These are phyloP conservation scores for Scotopteryx bipunctaria DNA, from an alignment of 2,888 invertebrate species.

Conservation along the genomic window DNA sequence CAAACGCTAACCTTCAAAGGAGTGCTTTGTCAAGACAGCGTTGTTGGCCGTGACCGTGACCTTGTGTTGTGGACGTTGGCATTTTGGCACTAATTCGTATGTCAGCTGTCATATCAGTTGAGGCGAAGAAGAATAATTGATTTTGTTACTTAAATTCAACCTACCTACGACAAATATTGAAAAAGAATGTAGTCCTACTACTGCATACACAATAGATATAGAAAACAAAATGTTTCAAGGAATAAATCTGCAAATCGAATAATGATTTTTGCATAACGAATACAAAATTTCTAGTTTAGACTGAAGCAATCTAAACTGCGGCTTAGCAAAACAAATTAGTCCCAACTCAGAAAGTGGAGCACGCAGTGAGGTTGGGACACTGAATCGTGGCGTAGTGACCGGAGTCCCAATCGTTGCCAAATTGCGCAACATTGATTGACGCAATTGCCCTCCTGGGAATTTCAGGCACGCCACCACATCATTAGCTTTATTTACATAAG, in stretches of 20 bases:
- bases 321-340: conserved; percentile 1
- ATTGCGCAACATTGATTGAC: conserved; percentile 52
- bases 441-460: conserved; percentile 25
- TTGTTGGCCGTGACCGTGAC: conserved; percentile 29
- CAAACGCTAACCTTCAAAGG: not conserved
- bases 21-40: conserved; percentile 31
- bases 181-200: too few relatives aligned
- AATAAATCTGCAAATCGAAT: not conserved
- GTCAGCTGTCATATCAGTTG: not conserved
- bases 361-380: conserved; percentile 41
- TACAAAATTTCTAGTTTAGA: not conserved
- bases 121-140: too few relatives aligned
- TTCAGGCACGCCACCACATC: conserved; percentile 28
- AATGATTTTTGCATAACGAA: not conserved
- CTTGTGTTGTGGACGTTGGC: conserved; percentile 17
- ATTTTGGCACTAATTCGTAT: conserved; percentile 1
- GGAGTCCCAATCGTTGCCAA: conserved; percentile 55
- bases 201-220: too few relatives aligned
- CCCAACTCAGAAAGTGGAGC: conserved; percentile 32
- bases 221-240: too few relatives aligned
- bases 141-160: too few relatives aligned
- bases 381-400: conserved; percentile 21
- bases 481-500: not conserved
- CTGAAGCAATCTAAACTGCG: conserved; percentile 1
- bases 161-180: too few relatives aligned